Base-by-base conservation (phyloP, 2,113 vertebrate species). In the Pelecanus crispus region DNA sequence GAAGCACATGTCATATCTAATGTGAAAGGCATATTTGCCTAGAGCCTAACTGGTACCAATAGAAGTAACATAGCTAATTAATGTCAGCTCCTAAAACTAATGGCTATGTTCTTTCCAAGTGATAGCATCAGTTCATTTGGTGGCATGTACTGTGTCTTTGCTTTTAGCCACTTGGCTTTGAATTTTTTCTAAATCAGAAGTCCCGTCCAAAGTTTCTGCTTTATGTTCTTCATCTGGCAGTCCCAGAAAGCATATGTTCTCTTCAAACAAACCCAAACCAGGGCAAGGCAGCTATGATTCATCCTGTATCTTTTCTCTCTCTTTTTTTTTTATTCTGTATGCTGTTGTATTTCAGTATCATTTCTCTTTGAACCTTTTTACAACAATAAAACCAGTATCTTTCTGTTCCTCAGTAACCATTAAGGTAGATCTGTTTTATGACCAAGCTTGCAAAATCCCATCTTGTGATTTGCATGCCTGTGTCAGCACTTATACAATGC, bases 21-120 rank as follows among this genome's bases (percentile, higher is more conserved):
- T 91, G 70, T 91, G 88, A 96, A 96, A 94, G 71, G 59, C 25
- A 0, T 75, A 32, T 96, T 96, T 96, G 84, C 88, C 67, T 85
- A 68, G 53, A 95, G 77, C 86, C 68, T 88, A 77, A 81, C 79
- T 89, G 63, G 44, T 66, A 94, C 79, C 62, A 93, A 18, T 78
- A 92, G 81, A 79, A 92, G 45, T 65, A 84, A 91, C 53, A 59
- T 66, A 59, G 78, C 58, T 78, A 74, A 92, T 96, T 97, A 96
- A 93, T 88, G 36, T 92, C 81, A 71, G 91, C 81, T 77, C 62
- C 52, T 81, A 73, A 95, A 96, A 71, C 31, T 88, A 72, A 90
- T 79, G 40, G 70, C 73, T 88, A 8, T 65, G 67, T 71, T 95
- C 28, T 94, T 96, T 94, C 86, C 45, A 93, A 89, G 44, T 62